Conservation (phyloP, 1,140 invertebrate species). For the Coboldia fuscipes region DNA sequence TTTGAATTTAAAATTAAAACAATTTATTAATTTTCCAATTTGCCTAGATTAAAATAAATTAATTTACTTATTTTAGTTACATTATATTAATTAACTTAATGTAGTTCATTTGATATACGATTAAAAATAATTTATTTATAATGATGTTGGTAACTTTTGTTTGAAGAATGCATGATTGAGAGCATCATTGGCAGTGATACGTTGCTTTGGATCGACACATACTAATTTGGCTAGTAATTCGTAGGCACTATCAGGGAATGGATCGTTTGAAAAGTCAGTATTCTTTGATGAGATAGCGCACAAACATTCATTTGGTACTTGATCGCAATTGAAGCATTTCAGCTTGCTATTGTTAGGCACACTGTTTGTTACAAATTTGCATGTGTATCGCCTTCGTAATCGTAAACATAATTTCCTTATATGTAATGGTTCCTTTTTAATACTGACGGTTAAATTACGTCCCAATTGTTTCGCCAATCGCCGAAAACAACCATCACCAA, state of each 20-base stretch:
- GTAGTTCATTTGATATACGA: too few relatives aligned
- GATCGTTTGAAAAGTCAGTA: slow-evolving; percentile 14
- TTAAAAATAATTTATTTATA: too few relatives aligned
- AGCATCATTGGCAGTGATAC: slow-evolving; percentile 93
- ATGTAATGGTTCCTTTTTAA: slow-evolving; percentile 25
- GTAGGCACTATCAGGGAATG: slow-evolving; percentile 44
- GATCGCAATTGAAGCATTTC: slow-evolving; percentile 17
- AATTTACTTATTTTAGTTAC: too few relatives aligned
- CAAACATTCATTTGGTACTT: slow-evolving; percentile 17
- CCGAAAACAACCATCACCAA: slow-evolving; percentile 47
- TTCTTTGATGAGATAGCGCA: slow-evolving; percentile 11
- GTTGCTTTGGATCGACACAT: slow-evolving; percentile 94
- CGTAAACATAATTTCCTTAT: slow-evolving; percentile 26
- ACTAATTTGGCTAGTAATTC: slow-evolving; percentile 98
- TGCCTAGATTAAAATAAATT: too few relatives aligned
- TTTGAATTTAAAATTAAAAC: too few relatives aligned
- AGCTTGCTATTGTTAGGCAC: slow-evolving; percentile 10
- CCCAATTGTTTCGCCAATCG: slow-evolving; percentile 40
- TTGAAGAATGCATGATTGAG: slow-evolving; percentile 76
- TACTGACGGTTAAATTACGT: slow-evolving; percentile 30
- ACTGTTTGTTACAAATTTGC: slow-evolving; percentile 8
- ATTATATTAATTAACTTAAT: too few relatives aligned
- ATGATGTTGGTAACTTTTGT: too few relatives aligned
- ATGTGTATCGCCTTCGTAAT: slow-evolving; percentile 17
- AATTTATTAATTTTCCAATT: too few relatives aligned